Evolutionary conservation across 1,140 invertebrate species (phyloP), one percentile per base, ranked within the genome.

Genomic region (Drosophila paulistorum): DNA sequence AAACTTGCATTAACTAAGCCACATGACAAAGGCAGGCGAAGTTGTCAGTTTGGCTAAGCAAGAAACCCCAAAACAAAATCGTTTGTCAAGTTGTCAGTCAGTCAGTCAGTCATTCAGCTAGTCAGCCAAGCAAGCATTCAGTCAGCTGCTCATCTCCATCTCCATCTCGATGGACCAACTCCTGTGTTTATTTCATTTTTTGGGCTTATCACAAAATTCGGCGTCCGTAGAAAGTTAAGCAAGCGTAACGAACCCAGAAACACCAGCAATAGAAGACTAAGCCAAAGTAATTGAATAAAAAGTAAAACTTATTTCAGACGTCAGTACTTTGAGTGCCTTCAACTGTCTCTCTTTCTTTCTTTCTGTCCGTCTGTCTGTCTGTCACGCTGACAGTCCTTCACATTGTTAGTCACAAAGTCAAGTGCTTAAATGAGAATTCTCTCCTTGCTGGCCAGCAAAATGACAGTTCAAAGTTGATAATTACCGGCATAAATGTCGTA

Each of bases 401-500:
- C 60, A 48, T 59, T 61, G 59, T 59, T 42, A 55, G 57, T 17
- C 61, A 55, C 23, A 54, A 58, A 66, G 61, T 76, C 60, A 71
- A 75, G 72, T 65, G 65, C 23, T 26, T 39, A 54, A 10, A 60
- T 55, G 39, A 39, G 71, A 61, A 55, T 73, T 42, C 61, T n/a
- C 7, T n/a, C 9, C 10, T 35, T 23, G 14, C 20, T 45, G 23
- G 20, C 9, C 33, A 35, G 13, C 11, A 35, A 42, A 60, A 68
- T 54, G 35, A 20, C 51, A 69, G 65, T 65, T 74, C 35, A 59
- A 42, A 60, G 68, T 71, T 81, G 58, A 81, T 79, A 91, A 81
- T 89, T 83, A 92, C 91, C 91, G 90, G 70, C 93, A 94, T 6
- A 95, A 86, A 91, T 95, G 95, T 73, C 95, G 94, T 42, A 95